Conservation (phyloP, 2,797 vertebrate genomes). For the Astyanax mexicanus region DNA sequence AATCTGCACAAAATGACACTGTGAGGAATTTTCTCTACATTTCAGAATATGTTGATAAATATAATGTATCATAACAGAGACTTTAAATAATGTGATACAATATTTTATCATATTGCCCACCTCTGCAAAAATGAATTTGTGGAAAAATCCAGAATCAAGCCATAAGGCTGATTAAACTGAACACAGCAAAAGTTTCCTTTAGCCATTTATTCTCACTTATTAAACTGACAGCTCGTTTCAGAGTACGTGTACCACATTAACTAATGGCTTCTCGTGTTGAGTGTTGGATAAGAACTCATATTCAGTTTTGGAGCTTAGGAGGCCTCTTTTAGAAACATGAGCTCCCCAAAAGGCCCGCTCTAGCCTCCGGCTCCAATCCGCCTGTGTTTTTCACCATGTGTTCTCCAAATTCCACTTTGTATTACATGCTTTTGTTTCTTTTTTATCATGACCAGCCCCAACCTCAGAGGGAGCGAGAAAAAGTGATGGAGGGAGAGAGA, state of each 20-base stretch:
- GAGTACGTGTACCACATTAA: background rate
- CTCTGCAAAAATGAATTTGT: no score
- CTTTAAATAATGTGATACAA: no score
- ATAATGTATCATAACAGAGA: background rate
- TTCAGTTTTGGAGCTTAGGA: conserved; percentile 12
- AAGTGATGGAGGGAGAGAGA: background rate
- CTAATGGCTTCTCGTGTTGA: conserved; percentile 3
- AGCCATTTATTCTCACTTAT: background rate
- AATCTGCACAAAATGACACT: no score
- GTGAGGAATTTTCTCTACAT: no score
- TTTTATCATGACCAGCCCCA: conserved; percentile 54
- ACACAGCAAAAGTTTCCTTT: background rate
- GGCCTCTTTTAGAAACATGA: conserved; percentile 41
- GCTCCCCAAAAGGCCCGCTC: conserved; percentile 34
- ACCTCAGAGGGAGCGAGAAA: background rate
- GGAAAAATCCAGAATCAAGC: background rate
- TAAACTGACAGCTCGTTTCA: background rate
- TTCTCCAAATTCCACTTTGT: conserved; percentile 45
- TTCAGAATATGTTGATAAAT: no score
- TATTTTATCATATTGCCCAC: no score
- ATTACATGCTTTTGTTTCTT: conserved; percentile 37
- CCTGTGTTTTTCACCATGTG: conserved; percentile 46
- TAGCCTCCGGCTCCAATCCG: conserved; percentile 37
- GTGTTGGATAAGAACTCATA: background rate
- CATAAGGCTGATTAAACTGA: background rate